Conservation (phyloP, 1,140 invertebrate species). For the Thrips palmi region DNA sequence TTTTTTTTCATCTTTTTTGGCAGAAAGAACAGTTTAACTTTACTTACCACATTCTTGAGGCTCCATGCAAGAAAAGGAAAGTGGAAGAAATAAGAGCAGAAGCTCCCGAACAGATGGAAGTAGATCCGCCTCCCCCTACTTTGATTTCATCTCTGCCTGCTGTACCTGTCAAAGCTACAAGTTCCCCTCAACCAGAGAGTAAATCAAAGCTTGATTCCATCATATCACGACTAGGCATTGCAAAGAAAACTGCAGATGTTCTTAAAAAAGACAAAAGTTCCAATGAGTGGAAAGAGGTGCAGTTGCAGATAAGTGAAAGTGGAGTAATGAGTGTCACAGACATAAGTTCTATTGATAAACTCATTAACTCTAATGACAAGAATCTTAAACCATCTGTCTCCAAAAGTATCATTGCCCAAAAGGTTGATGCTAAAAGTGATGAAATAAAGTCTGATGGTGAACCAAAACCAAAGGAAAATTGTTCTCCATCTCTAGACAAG, state of each 20-base stretch:
- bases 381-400: too few relatives aligned
- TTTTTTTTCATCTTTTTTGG: slow-evolving; percentile 19
- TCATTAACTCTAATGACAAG: too few relatives aligned
- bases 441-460: too few relatives aligned
- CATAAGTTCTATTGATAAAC: too few relatives aligned
- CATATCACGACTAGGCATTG: slow-evolving; percentile 13
- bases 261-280: slow-evolving; percentile 4
- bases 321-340: slow-evolving; percentile 45
- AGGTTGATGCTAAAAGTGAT: too few relatives aligned
- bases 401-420: too few relatives aligned
- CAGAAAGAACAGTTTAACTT: slow-evolving; percentile 39
- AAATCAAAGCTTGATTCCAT: not conserved
- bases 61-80: slow-evolving; percentile 23
- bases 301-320: slow-evolving; percentile 46
- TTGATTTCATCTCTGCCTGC: too few relatives aligned
- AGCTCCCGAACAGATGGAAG: slow-evolving; percentile 2
- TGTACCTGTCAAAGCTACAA: too few relatives aligned
- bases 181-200: not conserved
- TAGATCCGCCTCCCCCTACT: not conserved
- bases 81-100: slow-evolving; percentile 7
- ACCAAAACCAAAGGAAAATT: too few relatives aligned
- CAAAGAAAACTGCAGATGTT: slow-evolving; percentile 15
- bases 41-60: slow-evolving; percentile 40
- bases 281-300: slow-evolving; percentile 41
- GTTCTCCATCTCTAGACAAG: too few relatives aligned